Conservation (phyloP, 2,888 invertebrate genomes). For the Oligia strigilis region DNA sequence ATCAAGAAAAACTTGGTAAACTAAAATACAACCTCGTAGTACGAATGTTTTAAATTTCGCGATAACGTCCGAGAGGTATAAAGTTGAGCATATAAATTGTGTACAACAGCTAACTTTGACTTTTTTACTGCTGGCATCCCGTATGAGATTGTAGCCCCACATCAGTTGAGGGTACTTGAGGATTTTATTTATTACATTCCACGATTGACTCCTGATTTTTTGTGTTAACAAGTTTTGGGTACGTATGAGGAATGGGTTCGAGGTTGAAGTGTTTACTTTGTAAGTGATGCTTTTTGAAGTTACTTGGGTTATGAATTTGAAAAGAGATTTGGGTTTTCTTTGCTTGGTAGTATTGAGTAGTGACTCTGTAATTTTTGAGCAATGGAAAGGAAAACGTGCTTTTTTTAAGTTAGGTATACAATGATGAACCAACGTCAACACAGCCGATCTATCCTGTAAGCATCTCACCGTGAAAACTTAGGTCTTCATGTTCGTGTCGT, state of each 20-base stretch:
- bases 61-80: slow-evolving; percentile 72
- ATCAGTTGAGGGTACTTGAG: slow-evolving; percentile 55
- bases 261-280: slow-evolving; percentile 13
- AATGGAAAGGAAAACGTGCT: neutral
- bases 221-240: slow-evolving; percentile 58
- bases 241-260: slow-evolving; percentile 49
- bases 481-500: too few relatives aligned
- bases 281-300: neutral
- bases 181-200: slow-evolving; percentile 66
- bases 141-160: slow-evolving; percentile 61
- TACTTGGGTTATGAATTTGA: neutral
- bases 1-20: slow-evolving; percentile 63
- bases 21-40: slow-evolving; percentile 69
- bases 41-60: slow-evolving; percentile 75
- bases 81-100: slow-evolving; percentile 66
- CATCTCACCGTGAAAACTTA: too few relatives aligned
- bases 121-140: slow-evolving; percentile 65
- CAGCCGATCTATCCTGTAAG: too few relatives aligned
- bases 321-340: neutral
- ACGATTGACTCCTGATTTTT: slow-evolving; percentile 64
- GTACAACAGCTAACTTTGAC: slow-evolving; percentile 63
- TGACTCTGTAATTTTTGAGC: neutral
- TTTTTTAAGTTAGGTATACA: neutral
- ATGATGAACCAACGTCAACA: too few relatives aligned
- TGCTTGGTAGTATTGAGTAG: neutral